Conservation (phyloP, 2,888 invertebrate genomes). For the Marronus borbonicus region DNA sequence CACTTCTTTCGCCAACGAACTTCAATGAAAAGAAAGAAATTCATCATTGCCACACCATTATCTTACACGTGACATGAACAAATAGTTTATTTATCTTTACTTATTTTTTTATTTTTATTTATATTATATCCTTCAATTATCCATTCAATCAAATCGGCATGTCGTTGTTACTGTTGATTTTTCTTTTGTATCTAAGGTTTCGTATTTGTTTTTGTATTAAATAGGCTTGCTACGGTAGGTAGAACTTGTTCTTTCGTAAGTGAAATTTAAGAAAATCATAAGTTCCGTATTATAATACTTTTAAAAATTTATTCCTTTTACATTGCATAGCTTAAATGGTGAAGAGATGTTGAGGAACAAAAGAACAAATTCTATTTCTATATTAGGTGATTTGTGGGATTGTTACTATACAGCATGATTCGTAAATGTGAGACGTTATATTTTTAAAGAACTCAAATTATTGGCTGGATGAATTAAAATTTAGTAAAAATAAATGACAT, state of each 20-base stretch:
- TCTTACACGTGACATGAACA: slow-evolving; percentile 35
- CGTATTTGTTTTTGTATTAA: no score
- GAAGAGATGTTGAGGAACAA: neutral
- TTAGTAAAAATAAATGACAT: no score
- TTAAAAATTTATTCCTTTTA: no score
- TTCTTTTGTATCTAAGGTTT: neutral
- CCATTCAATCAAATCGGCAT: slow-evolving; percentile 11
- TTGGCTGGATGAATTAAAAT: no score
- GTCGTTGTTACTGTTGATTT: slow-evolving; percentile 18
- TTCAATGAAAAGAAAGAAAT: slow-evolving; percentile 37
- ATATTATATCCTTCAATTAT: no score
- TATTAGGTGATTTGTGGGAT: neutral
- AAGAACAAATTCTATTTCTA: slow-evolving; percentile 28
- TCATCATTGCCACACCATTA: slow-evolving; percentile 27
- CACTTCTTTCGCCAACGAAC: slow-evolving; percentile 42
- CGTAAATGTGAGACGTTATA: no score
- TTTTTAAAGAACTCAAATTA: no score
- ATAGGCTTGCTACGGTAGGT: neutral
- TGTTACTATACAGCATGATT: no score
- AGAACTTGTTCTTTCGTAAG: neutral
- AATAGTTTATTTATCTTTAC: slow-evolving; percentile 5
- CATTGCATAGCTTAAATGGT: neutral
- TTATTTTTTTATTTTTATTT: slow-evolving; percentile 7
- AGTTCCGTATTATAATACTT: no score
- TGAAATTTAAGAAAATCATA: neutral